Base-by-base conservation (phyloP, 2,797 vertebrate species). In the Sebastes goodei region DNA sequence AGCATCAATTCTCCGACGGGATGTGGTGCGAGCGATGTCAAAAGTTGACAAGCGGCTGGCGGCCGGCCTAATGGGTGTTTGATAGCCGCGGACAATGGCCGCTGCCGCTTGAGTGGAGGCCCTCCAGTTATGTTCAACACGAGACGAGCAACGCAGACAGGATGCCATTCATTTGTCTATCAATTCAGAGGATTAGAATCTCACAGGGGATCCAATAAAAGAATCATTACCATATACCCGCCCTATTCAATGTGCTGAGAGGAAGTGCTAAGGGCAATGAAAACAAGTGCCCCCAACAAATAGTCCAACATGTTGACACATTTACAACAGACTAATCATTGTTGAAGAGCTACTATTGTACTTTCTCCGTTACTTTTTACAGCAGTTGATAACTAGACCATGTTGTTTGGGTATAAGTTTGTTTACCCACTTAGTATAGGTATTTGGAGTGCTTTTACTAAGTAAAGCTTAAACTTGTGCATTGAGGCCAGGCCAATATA, bases 11-110 rank as follows among this genome's bases (percentile, higher is more conserved):
- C 81, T 84, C 82, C 30, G 67, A 92, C 82, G 32, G 83, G 88
- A 85, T 80, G 90, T 79, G 79, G 82, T 86, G 83, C 66, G 74
- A 89, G 80, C 25, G 20, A 83, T 85, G 93, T 95, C 92, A 94
- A 83, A 91, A 91, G 93, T 93, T 90, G 94, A 94, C 93, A 90
- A 86, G 83, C 85, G 70, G 81, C 81, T 96, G 95, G 94, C 93
- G 3, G 12, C n/a, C 10, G 1, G 92, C 92, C 93, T 95, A 95
- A 95, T 92, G 94, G 85, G 81, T 87, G 90, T 95, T 95, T 94
- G 90, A 95, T 93, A 88, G 94, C 80, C 14, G 56, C 29, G 75
- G 67, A 93, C 90, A 94, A 95, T 86, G 74, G 71, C 62, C 64
- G 64, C 80, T 83, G 87, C 76, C 74, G 87, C 85, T 89, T 90